phyloP scores from a whole-genome alignment of 2,113 vertebrate genomes.

The Columbina picui region DNA sequence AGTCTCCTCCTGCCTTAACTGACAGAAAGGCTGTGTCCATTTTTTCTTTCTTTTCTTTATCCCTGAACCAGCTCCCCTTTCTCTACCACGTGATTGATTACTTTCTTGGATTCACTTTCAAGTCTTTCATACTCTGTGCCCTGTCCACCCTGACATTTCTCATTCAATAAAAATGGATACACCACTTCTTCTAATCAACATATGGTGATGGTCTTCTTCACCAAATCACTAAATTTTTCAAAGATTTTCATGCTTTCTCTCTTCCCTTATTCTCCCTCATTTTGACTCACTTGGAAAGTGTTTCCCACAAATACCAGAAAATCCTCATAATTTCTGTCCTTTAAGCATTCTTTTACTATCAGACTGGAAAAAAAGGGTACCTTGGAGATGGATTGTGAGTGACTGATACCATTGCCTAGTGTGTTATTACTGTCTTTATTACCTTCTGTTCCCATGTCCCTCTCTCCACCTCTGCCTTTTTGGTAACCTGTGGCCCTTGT shows the following conservation, averaged over 20 bases:
- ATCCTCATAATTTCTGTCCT: not conserved
- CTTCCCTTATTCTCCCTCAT: not conserved
- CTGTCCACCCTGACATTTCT: not conserved
- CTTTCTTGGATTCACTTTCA: not conserved
- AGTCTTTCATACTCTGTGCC: not conserved
- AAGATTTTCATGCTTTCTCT: not conserved
- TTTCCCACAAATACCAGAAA: not conserved
- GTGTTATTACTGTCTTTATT: not conserved
- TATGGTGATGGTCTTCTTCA: not conserved
- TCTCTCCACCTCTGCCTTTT: not conserved
- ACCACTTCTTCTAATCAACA: not conserved
- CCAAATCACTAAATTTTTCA: not conserved
- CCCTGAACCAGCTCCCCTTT: not conserved
- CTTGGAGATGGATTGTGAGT: not conserved
- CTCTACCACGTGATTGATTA: not conserved
- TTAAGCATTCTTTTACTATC: not conserved
- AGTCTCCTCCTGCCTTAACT: not conserved
- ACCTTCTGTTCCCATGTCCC: not conserved
- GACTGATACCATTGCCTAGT: not conserved
- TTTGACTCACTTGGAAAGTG: not conserved
- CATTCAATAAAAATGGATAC: not conserved
- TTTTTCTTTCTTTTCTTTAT: not conserved
- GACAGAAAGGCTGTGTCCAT: not conserved
- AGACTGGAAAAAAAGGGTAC: not conserved
- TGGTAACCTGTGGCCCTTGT: not conserved